Evolutionary conservation across 2,797 vertebrate genomes (phyloP), one percentile per base, ranked within the genome.

Genomic region (Rousettus madagascariensis): DNA sequence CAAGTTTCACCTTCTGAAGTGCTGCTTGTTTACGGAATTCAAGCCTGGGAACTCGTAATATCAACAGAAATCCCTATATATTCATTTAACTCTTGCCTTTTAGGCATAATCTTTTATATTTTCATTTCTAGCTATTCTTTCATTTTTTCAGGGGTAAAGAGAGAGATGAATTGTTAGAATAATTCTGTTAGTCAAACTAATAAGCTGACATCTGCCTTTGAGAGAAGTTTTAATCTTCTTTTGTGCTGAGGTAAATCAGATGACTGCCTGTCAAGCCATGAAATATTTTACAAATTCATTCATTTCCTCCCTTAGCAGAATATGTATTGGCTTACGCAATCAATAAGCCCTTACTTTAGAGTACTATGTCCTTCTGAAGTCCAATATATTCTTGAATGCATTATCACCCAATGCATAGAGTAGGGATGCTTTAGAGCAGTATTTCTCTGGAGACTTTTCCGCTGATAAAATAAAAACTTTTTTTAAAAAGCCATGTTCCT

Each of bases 231-330:
- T 43, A 61, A 61, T 95, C 79, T 89, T 90, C 65, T 36, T 92
- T 86, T 95, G 71, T 85, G 41, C 38, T 85, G 26, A 96, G 51
- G 28, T 86, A 87, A 84, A 87, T 86, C 71, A 90, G 75, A 91
- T 85, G 51, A 49, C 55, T 92, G 51, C 55, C 55, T 92, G 49
- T 84, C 78, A 94, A 94, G 49, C 11, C 74, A 86, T 69, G 51
- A 86, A 86, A 89, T 75, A 15, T 77, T 95, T 94, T 85, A 86
- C 17, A 94, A 77, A 90, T 93, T 83, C 51, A 88, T 75, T 94
- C 22, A 75, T 74, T 95, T 94, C 46, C 46, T 84, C 15, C 53
- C 24, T 38, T 38, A 22, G 53, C 84, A 41, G n/a, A 85, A 80
- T 83, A 72, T 79, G 61, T 57, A 90, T 71, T 96, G 69, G 24